Evolutionary conservation across 2,888 invertebrate genomes (phyloP), one percentile per base, ranked within the genome.

Genomic region (Drosophila antonietae): DNA sequence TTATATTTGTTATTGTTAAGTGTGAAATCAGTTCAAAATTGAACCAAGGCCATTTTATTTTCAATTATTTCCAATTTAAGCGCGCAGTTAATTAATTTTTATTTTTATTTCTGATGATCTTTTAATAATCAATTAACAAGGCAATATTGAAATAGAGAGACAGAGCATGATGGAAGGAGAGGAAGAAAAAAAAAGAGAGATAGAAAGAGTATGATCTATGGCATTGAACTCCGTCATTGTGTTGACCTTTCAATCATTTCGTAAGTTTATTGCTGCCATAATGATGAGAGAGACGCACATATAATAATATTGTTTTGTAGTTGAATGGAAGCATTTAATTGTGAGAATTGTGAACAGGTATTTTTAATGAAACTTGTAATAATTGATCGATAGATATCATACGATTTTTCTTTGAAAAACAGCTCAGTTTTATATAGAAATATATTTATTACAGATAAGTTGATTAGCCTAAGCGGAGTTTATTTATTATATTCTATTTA

Each of bases 171-270:
- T 46, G 14, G 12, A 15, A 37, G 51, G 43, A 15, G 8, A 15
- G 14, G 9, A 73, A 37, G 46, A n/a, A 10, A 44, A 6, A 76
- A 41, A 63, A 18, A 18, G 18, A 9, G 35, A 58, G 31, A 12
- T 3, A 20, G 14, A 39, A n/a, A 78, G 44, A 66, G 37, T 14
- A 35, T 62, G 61, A 73, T 65, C 65, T 73, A 28, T 69, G 73
- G 60, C 76, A 77, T 78, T 77, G 78, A 77, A 78, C 78, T 78
- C 68, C 18, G 46, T 35, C 28, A 39, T 44, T 44, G 43, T 67
- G 52, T 57, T 57, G 57, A 63, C 61, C 59, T 73, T 60, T 68
- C 37, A 78, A 57, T 57, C 37, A 56, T 58, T 72, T 58, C 60
- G 61, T 52, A 56, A 75, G 47, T 43, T 55, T 28, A 46, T 76